Conservation (phyloP, 2,888 invertebrate species). For the Cetonia aurata region DNA sequence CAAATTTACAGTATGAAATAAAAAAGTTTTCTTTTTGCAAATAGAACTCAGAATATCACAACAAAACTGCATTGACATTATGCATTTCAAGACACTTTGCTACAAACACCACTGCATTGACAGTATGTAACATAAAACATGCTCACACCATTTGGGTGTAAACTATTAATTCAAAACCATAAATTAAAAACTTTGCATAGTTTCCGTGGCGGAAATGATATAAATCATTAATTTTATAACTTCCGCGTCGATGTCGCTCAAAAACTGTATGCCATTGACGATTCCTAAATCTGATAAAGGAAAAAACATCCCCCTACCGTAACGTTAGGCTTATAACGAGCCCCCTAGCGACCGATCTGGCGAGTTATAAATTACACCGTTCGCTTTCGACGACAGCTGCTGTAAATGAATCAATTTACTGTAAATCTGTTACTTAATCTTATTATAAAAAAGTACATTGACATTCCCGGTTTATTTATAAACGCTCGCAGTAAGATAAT, state of each 20-base stretch:
- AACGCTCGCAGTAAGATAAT: conserved; percentile 18
- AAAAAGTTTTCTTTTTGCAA: too few relatives aligned
- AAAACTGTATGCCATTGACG: conserved; percentile 52
- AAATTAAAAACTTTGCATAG: not conserved
- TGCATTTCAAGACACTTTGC: too few relatives aligned
- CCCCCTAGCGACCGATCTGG: conserved; percentile 56
- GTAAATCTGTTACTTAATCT: conserved; percentile 50
- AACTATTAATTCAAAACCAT: too few relatives aligned
- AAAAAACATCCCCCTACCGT: conserved; percentile 49
- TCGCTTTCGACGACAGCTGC: conserved; percentile 55
- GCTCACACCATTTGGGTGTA: not conserved
- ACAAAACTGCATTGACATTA: too few relatives aligned
- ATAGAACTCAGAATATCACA: too few relatives aligned
- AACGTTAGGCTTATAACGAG: conserved; percentile 53
- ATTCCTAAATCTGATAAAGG: conserved; percentile 55
- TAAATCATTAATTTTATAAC: conserved; percentile 49
- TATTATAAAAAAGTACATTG: conserved; percentile 43
- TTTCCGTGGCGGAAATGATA: conserved; percentile 17
- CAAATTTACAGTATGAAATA: too few relatives aligned
- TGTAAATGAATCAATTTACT: conserved; percentile 57
- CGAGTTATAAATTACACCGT: conserved; percentile 56
- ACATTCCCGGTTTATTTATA: conserved; percentile 39
- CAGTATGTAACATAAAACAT: not conserved
- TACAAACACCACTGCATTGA: too few relatives aligned
- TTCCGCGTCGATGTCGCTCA: conserved; percentile 51